Evolutionary conservation across 2,888 invertebrate species (phyloP), one percentile per base, ranked within the genome.

Genomic region (Andrena haemorrhoa): DNA sequence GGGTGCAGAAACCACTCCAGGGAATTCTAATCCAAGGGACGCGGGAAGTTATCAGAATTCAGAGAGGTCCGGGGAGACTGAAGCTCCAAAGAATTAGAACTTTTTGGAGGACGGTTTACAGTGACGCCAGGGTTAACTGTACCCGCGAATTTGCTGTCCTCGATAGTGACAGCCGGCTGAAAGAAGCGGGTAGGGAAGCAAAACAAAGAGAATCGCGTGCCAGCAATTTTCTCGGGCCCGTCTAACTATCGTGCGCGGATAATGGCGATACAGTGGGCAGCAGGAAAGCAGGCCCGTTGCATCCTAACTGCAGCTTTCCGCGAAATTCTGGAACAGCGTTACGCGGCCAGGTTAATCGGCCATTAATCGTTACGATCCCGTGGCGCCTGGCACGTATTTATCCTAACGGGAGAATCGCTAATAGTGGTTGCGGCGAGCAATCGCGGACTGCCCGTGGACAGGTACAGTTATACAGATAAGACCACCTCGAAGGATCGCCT

Each of bases 391-490:
- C 87, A 81, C 85, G 84, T 90, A 89, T 90, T 90, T 90, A 90
- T 89, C 86, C 89, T 90, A 90, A 90, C 90, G 90, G 90, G 88
- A 90, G 86, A 89, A 90, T 90, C 87, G 83, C 86, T 90, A 89
- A 90, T 90, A 89, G 89, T 84, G 79, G 79, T 68, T 53, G 84
- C 81, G 71, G 79, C 69, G 74, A 84, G 82, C 77, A 78, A 76
- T 80, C 78, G 71, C 74, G 70, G 64, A 76, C 83, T 77, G 80
- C 76, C 56, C 64, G 84, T 84, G 84, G 84, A 86, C 86, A 86
- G 80, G 83, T 88, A 88, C 88, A 88, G 88, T 88, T 88, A 88
- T 83, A 72, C 85, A 75, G 85, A 88, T 88, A 88, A 88, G 86
- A 86, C 83, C 88, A 88, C 80, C 83, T 83, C 86, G 79, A 70